Evolutionary conservation across 2,113 vertebrate genomes (phyloP), one percentile per base, ranked within the genome.

Genomic region (Coracopsis vasa): DNA sequence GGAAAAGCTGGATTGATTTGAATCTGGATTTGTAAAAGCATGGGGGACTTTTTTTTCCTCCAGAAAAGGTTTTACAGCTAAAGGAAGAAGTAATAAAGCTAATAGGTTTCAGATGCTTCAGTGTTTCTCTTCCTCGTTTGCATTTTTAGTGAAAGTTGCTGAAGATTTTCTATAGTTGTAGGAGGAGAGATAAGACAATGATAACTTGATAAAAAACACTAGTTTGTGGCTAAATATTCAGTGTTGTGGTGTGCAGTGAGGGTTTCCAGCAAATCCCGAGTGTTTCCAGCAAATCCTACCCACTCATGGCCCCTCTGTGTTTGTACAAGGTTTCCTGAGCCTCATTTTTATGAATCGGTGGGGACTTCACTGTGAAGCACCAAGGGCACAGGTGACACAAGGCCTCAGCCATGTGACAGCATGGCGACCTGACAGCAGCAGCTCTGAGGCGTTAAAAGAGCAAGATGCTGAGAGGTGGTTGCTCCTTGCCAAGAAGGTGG

Each of bases 271-370:
- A 56, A 39, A 74, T 73, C 56, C 41, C 0, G 0, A 45, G 37
- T 23, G 16, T 56, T 74, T 61, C 48, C 39, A 11, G 58, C 50
- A 74, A 61, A 79, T 66, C 72, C 54, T 39, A 23, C 29, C 33
- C 13, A 47, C 54, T 48, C 0, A 0, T 28, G 61, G 45, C 27
- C 45, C 48, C n/a, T 42, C 31, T 58, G 37, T 4, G 1, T 50
- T 79, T 50, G 17, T 47, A 78, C 9, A n/a, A 14, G 25, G 39
- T 54, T 80, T 70, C 58, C 50, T 24, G 28, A 69, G 54, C 47
- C 47, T 60, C 13, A 3, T 56, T 70, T 85, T 92, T 53, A 60
- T 28, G 28, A 58, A 42, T 58, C 13, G 21, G 2, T 14, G 42
- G 79, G 5, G 17, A 29, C 28, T 66, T 65, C 20, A 4, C 44